phyloP scores from a whole-genome alignment of 2,113 vertebrate species.

The Circaetus gallicus region DNA sequence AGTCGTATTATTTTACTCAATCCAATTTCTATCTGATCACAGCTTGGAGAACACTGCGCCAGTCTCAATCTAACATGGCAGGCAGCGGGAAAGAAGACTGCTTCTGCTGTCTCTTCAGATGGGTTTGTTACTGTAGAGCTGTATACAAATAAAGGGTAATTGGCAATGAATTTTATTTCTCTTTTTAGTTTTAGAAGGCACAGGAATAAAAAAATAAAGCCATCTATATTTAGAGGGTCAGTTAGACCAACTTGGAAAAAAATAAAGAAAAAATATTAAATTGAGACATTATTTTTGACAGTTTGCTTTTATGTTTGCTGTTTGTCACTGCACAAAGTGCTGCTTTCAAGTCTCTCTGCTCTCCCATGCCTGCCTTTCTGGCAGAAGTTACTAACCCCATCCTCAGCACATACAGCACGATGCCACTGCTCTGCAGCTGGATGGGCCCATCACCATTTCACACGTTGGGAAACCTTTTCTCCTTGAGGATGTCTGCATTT shows the following conservation, averaged over 20 bases:
- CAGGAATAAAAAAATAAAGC: not conserved
- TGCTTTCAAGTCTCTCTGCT: not conserved
- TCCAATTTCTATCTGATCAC: not conserved
- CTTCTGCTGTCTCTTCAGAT: not conserved
- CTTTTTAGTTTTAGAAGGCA: not conserved
- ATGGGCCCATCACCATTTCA: not conserved
- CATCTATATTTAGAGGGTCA: not conserved
- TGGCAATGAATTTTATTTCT: not conserved
- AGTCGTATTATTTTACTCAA: not conserved
- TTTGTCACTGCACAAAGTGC: not conserved
- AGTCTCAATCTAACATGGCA: not conserved
- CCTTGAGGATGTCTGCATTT: not conserved
- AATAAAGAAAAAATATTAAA: not conserved
- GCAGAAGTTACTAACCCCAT: not conserved
- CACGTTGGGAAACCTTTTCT: not conserved
- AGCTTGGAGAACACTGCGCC: not conserved
- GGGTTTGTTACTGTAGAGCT: not conserved
- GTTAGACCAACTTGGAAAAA: not conserved
- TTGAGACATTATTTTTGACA: not conserved
- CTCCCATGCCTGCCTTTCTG: not conserved
- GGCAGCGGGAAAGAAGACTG: not conserved
- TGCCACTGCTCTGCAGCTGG: not conserved
- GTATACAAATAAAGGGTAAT: not conserved
- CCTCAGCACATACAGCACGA: rapidly evolving
- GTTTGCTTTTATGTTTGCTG: not conserved